These are phyloP conservation scores for Sebastes dallii DNA, from an alignment of 2,797 vertebrate genomes.

Conservation along the genomic window DNA sequence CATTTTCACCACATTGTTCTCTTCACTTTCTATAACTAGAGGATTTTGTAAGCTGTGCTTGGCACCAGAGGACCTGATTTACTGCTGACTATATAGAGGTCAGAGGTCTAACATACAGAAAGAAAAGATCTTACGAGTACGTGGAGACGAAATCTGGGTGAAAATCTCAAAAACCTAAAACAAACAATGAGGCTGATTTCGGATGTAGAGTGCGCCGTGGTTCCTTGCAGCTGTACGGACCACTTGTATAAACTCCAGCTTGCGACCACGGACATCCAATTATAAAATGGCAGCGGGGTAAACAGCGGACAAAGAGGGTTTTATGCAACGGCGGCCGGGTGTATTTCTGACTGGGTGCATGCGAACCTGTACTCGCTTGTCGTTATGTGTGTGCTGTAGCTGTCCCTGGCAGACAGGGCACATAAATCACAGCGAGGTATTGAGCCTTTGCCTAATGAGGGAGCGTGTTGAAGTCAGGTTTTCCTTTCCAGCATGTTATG, in stretches of 20 bases:
- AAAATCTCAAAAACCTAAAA: neutral
- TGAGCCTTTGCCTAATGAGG: slow-evolving; percentile 44
- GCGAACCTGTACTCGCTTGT: neutral
- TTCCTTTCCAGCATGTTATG: slow-evolving; percentile 33
- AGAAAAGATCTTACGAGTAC: neutral
- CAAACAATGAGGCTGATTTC: neutral
- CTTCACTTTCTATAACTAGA: neutral
- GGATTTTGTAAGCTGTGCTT: neutral
- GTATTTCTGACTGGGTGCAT: neutral
- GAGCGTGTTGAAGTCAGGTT: slow-evolving; percentile 27
- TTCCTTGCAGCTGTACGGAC: slow-evolving; percentile 11
- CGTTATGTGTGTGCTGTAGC: neutral
- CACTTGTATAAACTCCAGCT: neutral
- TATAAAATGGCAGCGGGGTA: slow-evolving; percentile 25
- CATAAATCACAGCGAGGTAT: slow-evolving; percentile 58
- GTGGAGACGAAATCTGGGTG: neutral
- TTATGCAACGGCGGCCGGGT: neutral
- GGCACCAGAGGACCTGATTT: neutral
- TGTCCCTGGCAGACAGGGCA: slow-evolving; percentile 8
- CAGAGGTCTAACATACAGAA: neutral
- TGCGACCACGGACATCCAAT: slow-evolving; percentile 24
- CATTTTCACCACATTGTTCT: neutral
- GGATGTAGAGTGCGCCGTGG: neutral
- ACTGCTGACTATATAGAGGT: neutral
- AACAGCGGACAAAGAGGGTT: slow-evolving; percentile 30